Conservation (phyloP, 2,113 vertebrate genomes). For the Thomomys bottae region DNA sequence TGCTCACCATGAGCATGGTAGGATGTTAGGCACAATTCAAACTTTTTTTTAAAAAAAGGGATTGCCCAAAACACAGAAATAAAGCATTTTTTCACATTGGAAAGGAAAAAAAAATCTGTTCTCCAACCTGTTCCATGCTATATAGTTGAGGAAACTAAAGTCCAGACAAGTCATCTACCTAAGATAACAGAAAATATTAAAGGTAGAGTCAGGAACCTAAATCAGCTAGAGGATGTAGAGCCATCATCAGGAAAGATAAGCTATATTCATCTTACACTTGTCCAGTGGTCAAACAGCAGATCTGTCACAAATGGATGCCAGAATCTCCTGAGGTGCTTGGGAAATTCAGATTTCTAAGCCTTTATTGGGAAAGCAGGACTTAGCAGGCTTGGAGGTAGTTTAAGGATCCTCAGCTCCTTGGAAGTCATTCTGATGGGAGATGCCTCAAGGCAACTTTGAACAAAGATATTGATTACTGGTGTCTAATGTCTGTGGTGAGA, state of each 20-base stretch:
- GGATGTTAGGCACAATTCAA: not conserved
- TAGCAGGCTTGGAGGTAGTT: not conserved
- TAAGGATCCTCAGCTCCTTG: not conserved
- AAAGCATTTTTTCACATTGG: not conserved
- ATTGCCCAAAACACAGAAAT: not conserved
- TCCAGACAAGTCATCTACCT: not conserved
- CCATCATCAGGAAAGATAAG: not conserved
- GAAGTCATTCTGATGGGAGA: not conserved
- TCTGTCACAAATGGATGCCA: not conserved
- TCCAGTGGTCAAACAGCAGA: too few relatives aligned
- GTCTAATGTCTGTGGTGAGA: not conserved
- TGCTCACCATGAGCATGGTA: not conserved
- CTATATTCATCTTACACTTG: not conserved
- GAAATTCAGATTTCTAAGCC: not conserved
- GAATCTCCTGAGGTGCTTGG: not conserved
- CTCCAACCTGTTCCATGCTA: not conserved
- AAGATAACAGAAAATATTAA: not conserved
- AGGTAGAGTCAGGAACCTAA: not conserved
- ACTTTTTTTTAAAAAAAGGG: not conserved
- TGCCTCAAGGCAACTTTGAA: not conserved
- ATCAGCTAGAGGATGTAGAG: not conserved
- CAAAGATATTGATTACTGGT: not conserved
- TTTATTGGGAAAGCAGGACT: not conserved
- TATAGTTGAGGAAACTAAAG: not conserved
- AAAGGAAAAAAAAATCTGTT: not conserved